Conservation (phyloP, 2,113 vertebrate genomes). For the Zosterops lateralis region DNA sequence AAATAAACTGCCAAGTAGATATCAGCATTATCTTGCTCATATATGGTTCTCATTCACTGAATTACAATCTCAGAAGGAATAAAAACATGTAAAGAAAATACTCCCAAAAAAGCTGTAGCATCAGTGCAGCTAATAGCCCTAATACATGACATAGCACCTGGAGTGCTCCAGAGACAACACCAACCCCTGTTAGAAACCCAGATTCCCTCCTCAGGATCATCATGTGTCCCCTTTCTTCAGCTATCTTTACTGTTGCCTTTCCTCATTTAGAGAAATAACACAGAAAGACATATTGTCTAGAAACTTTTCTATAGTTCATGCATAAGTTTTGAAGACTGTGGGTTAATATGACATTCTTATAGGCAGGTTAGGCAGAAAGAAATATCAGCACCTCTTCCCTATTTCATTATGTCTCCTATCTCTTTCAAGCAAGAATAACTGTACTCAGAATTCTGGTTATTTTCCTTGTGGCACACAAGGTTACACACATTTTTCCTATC, state of each 20-base stretch:
- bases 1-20: background rate
- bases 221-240: background rate
- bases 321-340: background rate
- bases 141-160: background rate
- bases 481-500: background rate
- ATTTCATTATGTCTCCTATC: background rate
- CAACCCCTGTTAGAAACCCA: background rate
- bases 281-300: background rate
- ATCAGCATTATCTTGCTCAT: background rate
- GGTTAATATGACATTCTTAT: background rate
- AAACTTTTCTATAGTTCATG: background rate
- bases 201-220: accelerated
- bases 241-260: background rate
- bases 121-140: background rate
- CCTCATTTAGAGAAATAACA: background rate
- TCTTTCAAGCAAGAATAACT: background rate
- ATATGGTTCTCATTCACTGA: background rate
- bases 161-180: background rate
- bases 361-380: background rate
- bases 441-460: background rate
- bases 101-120: background rate
- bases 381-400: background rate
- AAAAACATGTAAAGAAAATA: background rate
- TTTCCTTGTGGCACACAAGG: background rate
- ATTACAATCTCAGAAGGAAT: background rate